Conservation (phyloP, 1,140 invertebrate species). For the Pseudoatta argentina region DNA sequence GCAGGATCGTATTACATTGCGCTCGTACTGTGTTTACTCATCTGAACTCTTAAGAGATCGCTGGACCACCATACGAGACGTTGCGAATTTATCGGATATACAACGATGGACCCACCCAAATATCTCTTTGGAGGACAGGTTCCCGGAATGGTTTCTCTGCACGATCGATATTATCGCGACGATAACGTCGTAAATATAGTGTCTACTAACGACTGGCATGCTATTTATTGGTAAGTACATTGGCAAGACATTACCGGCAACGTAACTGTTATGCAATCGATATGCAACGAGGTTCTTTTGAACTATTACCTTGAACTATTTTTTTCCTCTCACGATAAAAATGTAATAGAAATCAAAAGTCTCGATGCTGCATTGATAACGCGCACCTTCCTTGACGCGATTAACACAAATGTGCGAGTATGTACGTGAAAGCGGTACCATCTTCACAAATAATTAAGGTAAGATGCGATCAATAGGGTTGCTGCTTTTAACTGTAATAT, state of each 20-base stretch:
- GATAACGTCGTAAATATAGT: conserved; percentile 43
- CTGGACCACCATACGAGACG: background rate
- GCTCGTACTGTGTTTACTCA: background rate
- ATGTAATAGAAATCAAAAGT: background rate
- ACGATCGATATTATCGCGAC: conserved; percentile 47
- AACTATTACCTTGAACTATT: conserved; percentile 15
- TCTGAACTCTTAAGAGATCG: background rate
- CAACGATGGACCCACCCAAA: conserved; percentile 34
- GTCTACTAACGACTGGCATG: background rate
- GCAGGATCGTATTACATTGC: conserved; percentile 7
- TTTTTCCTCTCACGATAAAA: background rate
- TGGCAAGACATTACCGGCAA: conserved; percentile 19
- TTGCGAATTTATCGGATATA: conserved; percentile 17
- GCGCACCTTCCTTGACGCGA: background rate
- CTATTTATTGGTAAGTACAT: background rate
- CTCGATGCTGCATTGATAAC: background rate
- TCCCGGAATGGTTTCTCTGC: background rate
- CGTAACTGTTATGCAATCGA: conserved; percentile 1
- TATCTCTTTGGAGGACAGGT: conserved; percentile 12
- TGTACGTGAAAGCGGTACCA: background rate
- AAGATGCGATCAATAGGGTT: background rate
- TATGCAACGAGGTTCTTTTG: background rate
- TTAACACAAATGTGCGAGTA: background rate
- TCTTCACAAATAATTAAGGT: background rate
- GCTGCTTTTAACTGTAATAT: background rate